Evolutionary conservation across 2,113 vertebrate species (phyloP).

Genomic region (Papio anubis): DNA sequence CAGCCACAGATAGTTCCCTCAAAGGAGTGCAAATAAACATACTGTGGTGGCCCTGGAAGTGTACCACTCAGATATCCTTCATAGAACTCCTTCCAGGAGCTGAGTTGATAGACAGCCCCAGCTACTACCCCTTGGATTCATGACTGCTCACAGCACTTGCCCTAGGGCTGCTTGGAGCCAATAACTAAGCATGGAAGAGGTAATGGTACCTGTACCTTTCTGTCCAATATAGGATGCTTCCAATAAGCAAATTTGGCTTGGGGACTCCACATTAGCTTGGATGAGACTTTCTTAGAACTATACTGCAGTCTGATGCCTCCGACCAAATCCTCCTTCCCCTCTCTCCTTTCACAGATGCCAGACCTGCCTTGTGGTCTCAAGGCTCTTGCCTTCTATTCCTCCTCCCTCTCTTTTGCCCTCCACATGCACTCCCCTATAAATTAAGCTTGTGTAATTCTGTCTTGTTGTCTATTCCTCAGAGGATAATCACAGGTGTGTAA

Average conservation of each 20-base stretch:
- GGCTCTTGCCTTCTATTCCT: neutral
- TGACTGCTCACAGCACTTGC: neutral
- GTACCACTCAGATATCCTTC: neutral
- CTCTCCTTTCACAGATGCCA: neutral
- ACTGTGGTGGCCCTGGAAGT: neutral
- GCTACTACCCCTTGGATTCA: neutral
- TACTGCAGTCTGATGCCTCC: neutral
- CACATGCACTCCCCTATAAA: neutral
- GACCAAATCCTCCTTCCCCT: neutral
- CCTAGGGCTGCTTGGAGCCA: neutral
- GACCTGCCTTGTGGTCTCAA: neutral
- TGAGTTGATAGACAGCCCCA: neutral
- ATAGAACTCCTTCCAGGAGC: neutral
- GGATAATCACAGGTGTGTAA: neutral
- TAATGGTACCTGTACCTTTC: neutral
- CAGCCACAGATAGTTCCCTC: neutral
- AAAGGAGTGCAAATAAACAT: neutral
- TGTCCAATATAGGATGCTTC: neutral
- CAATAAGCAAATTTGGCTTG: neutral
- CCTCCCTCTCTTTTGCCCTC: neutral
- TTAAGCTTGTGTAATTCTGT: neutral
- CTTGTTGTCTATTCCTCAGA: neutral
- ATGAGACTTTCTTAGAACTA: neutral
- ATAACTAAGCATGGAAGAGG: neutral
- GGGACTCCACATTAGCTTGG: neutral